Evolutionary conservation across 2,888 invertebrate genomes (phyloP).

Genomic region (Dinocampus coccinellae): DNA sequence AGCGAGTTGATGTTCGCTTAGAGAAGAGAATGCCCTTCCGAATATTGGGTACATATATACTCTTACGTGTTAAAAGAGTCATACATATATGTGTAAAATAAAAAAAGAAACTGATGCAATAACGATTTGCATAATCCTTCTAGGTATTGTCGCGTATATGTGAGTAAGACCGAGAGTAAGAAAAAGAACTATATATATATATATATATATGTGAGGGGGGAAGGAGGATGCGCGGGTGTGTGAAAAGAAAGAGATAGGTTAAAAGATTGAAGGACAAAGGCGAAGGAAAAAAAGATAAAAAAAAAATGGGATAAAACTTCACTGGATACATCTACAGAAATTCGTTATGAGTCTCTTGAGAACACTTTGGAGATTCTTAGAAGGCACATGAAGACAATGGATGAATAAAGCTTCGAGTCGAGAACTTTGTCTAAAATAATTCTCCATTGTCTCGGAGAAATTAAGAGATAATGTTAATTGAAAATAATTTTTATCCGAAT

Average conservation of each 20-base stretch:
- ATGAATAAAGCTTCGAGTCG: not conserved
- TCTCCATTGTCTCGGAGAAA: not conserved
- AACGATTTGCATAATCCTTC: conserved; percentile 26
- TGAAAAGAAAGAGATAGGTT: not conserved
- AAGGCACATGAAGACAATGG: conserved; percentile 14
- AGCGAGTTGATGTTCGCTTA: not conserved
- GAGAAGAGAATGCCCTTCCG: not conserved
- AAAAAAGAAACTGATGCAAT: conserved; percentile 2
- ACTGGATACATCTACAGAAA: not conserved
- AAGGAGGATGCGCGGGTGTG: not conserved
- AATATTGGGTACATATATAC: not conserved
- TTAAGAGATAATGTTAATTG: not conserved
- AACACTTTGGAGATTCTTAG: not conserved
- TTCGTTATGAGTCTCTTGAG: conserved; percentile 20
- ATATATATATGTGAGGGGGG: too few relatives aligned
- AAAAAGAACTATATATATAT: too few relatives aligned
- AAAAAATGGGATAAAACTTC: conserved; percentile 15
- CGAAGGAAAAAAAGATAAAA: conserved; percentile 2
- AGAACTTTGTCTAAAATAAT: not conserved
- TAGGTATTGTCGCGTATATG: not conserved
- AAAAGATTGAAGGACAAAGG: not conserved
- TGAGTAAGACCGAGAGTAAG: not conserved
- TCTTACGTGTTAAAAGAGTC: not conserved
- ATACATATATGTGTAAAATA: not conserved
- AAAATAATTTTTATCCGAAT: not conserved